Percentiles rank a stretch among this genome's conserved stretches.
These are phyloP conservation scores for Beris chalybata DNA, from an alignment of 2,888 invertebrate species.

Conservation along the genomic window DNA sequence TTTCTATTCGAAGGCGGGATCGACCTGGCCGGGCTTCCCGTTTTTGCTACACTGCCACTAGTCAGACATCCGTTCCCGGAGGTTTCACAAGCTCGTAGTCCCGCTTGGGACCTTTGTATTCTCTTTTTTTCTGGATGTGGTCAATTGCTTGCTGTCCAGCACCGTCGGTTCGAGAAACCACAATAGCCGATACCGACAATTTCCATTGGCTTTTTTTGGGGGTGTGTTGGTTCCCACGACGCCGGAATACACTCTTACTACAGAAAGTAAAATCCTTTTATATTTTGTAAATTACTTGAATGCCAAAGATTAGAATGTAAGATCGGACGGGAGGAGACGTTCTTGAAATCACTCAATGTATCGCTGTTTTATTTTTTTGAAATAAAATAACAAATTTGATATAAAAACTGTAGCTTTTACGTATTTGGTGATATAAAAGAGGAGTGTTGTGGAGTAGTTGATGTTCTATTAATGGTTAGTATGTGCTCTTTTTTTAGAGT, in stretches of 20 bases:
- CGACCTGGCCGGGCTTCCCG: too few species aligned
- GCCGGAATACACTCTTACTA: neutral
- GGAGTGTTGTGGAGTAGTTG: too few species aligned
- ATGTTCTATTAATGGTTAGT: too few species aligned
- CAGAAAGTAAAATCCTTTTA: conserved; percentile 22
- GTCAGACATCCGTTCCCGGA: too few species aligned
- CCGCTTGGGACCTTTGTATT: too few species aligned
- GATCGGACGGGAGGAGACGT: conserved; percentile 11
- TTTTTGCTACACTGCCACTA: neutral
- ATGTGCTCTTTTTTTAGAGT: too few species aligned
- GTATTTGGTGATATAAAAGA: too few species aligned
- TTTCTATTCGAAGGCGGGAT: too few species aligned
- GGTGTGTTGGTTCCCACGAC: too few species aligned
- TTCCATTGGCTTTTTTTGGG: neutral
- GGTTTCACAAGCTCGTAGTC: too few species aligned
- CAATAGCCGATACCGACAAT: neutral
- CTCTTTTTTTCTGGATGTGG: conserved; percentile 19
- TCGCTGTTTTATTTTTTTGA: conserved; percentile 10
- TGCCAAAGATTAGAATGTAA: conserved; percentile 31
- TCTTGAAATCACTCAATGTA: conserved; percentile 14
- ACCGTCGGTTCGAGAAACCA: neutral
- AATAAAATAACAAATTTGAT: conserved; percentile 4
- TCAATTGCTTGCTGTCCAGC: conserved; percentile 10
- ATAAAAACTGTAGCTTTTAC: too few species aligned
- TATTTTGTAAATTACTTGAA: conserved; percentile 15